Evolutionary conservation across 1,140 invertebrate genomes (phyloP).

Genomic region (Ditylenchus dipsaci): DNA sequence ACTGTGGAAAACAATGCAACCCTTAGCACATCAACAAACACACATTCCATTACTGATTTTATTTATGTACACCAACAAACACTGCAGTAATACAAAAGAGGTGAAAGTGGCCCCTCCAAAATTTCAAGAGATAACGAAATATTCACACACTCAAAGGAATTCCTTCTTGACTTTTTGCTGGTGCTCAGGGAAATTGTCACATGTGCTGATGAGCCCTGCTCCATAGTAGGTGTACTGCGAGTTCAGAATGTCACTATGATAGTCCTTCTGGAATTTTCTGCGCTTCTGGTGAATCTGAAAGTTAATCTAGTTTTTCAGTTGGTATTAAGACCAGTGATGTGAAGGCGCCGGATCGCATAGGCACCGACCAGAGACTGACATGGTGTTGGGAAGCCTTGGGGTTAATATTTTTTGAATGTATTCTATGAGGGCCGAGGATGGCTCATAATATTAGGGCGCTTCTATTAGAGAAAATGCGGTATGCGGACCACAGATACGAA

Average conservation of each 20-base stretch:
- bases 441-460: no score
- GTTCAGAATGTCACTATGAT: slow-evolving; percentile 41
- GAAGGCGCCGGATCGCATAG: no score
- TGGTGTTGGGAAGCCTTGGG: no score
- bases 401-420: no score
- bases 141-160: neutral
- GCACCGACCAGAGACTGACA: no score
- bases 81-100: neutral
- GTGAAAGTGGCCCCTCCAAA: neutral
- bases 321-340: no score
- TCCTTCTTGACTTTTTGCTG: slow-evolving; percentile 14
- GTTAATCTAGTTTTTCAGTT: no score
- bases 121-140: neutral
- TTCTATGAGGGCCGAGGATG: no score
- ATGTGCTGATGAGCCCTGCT: slow-evolving; percentile 38
- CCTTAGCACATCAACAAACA: neutral
- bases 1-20: neutral
- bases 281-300: slow-evolving; percentile 39
- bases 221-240: slow-evolving; percentile 50
- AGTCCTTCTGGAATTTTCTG: slow-evolving; percentile 41
- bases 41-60: neutral
- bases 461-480: no score
- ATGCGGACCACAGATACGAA: no score
- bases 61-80: neutral
- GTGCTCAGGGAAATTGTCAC: slow-evolving; percentile 42